These are phyloP conservation scores for Urocitellus parryii DNA, from an alignment of 2,113 vertebrate species.

Conservation along the genomic window DNA sequence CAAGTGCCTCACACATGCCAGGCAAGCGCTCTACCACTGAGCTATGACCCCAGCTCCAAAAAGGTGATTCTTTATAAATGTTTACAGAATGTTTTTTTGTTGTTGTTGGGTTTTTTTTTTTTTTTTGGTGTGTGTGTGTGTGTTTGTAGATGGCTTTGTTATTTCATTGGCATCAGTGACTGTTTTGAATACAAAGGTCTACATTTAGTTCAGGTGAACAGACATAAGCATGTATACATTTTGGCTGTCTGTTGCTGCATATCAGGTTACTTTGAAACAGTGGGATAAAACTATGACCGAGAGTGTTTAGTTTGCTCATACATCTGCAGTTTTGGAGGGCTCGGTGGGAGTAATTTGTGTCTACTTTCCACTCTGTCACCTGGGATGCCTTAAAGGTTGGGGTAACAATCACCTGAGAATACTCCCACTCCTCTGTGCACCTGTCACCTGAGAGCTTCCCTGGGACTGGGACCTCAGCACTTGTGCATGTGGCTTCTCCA, in stretches of 20 bases:
- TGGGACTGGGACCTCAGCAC: background rate
- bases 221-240: background rate
- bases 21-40: too few species aligned
- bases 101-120: too few species aligned
- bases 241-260: background rate
- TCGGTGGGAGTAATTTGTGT: background rate
- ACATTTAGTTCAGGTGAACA: background rate
- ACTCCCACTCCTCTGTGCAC: background rate
- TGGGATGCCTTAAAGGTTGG: background rate
- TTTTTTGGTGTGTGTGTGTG: too few species aligned
- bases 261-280: background rate
- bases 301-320: background rate
- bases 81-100: background rate
- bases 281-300: background rate
- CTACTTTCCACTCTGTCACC: accelerated
- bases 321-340: background rate
- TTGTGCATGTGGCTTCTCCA: background rate
- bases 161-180: accelerated
- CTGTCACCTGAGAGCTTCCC: background rate
- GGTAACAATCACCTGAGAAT: too few species aligned
- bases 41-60: too few species aligned
- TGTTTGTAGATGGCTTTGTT: background rate
- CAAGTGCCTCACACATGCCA: too few species aligned
- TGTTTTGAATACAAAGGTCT: background rate
- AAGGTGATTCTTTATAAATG: background rate